Base-by-base conservation (phyloP, 2,888 invertebrate genomes). In the Timema cristinae region DNA sequence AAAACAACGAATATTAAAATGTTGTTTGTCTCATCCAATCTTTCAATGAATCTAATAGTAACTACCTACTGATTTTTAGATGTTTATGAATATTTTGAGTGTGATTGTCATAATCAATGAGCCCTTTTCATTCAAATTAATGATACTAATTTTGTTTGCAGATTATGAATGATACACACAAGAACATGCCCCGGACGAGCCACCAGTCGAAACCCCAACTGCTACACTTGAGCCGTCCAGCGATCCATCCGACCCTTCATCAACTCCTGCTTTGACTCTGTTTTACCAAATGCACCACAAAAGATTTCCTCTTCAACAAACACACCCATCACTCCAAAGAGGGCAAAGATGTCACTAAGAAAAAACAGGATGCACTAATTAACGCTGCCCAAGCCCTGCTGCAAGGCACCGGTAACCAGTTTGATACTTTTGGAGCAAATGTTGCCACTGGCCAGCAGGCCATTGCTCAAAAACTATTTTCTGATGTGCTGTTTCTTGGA, bases 361-460 rank as follows among this genome's bases (percentile, higher is more conserved):
- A 63, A 63, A 63, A 63, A 13, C 32, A 63, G 13, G 63, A 63
- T 11, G 48, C 47, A 10, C 63, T 63, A 63, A 32, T 63, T 11
- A 2, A 63, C 16, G 48, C 63, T 10, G 59, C 59, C 32, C 59
- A 59, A 13, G 59, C 59, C 8, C 32, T 59, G 59, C n/a, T 59
- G 32, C 7, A 9, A 16, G 10, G 16, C 59, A 59, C 9, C n/a
- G 59, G 32, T 11, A 32, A 59, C 8, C n/a, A 59, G 59, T 59
- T n/a, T n/a, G 59, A 59, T n/a, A 8, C 32, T 8, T 16, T 59
- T 15, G 15, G 59, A 9, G 32, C 9, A 32, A 16, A n/a, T 59
- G n/a, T 59, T 16, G 59, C 16, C 32, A 2, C 63, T 2, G 63
- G 16, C 13, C 63, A 63, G 48, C 63, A 63, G 48, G 63, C 16